phyloP scores from a whole-genome alignment of 2,888 invertebrate species.

The Phaedon cochleariae region DNA sequence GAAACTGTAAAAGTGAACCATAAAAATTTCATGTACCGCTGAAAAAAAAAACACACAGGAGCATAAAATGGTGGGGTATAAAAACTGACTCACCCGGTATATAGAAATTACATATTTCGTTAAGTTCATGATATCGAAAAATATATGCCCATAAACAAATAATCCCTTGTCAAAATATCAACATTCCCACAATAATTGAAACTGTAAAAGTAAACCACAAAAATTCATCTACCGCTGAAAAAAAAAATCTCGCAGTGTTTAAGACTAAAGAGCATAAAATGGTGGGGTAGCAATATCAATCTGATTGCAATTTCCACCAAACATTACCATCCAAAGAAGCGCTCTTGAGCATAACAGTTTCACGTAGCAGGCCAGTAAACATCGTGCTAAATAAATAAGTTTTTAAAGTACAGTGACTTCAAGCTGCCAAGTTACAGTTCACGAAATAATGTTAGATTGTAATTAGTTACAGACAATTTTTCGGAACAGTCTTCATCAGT shows the following conservation, averaged over 20 bases:
- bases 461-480: background rate
- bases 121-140: no score
- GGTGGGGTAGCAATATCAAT: slow-evolving; percentile 51
- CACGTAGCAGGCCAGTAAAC: slow-evolving; percentile 35
- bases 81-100: no score
- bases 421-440: slow-evolving; percentile 26
- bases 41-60: no score
- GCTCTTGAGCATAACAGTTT: slow-evolving; percentile 38
- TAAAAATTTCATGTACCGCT: background rate
- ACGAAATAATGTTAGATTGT: slow-evolving; percentile 9
- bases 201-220: background rate
- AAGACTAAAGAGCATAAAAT: slow-evolving; percentile 22
- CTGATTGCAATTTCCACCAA: slow-evolving; percentile 48
- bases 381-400: slow-evolving; percentile 33
- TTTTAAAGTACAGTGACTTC: slow-evolving; percentile 36
- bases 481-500: background rate
- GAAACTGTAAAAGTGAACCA: background rate
- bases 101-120: no score
- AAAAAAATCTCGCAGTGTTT: slow-evolving; percentile 26
- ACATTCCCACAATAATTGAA: background rate
- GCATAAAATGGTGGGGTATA: no score
- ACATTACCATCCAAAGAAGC: slow-evolving; percentile 40
- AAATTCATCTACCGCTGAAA: slow-evolving; percentile 6
- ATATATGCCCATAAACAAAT: no score
- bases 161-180: background rate